Base-by-base conservation (phyloP, 35 echinoderm and acorn worm species). In the Hemicentrotus pulcherrimus region DNA sequence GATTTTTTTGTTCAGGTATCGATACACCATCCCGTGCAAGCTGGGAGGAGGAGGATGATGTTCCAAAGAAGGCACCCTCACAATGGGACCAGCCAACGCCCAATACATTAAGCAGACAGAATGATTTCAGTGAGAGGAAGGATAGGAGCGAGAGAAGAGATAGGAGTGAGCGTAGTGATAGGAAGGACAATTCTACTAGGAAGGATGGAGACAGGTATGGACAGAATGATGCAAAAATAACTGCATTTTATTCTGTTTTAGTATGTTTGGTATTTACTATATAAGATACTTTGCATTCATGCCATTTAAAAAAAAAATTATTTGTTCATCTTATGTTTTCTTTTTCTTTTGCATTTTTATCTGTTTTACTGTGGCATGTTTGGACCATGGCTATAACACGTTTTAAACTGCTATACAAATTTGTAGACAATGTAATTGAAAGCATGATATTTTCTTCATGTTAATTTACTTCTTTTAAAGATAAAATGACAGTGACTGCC, bases 11-110 rank as follows among this genome's bases (percentile, higher is more conserved):
- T 59, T 12, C 31, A 99, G 98, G 97, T 52, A 95, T 99, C 41
- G 92, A 48, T 33, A 99, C 98, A 46, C 98, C 98, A 93, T 99
- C 98, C 47, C 94, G 97, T 45, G 71, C 98, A 60, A 98, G 95
- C 48, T 99, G 98, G 98, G 98, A 99, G 31, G 98, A 99, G 46
- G 98, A 99, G n/a, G 97, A 97, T 31, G 88, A 78, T 31, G 89
- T 94, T 16, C 94, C 95, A 12, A 91, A 86, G 46, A 97, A 96
- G 61, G 89, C 95, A n/a, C 48, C 92, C 28, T 98, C 96, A 28
- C 91, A 65, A 19, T 99, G 97, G 96, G 97, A 98, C 92, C 95
- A 86, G 31, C 98, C 98, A 6, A 94, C 98, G 10, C 98, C 98
- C 46, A 85, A 28, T 18, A 78, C 60, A 32, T 78, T 18, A 78